A percentile compares a stretch with the other conserved stretches of the same genome.
These are phyloP conservation scores for Tetheella fluctuosa DNA, from an alignment of 2,888 invertebrate species.

Conservation along the genomic window DNA sequence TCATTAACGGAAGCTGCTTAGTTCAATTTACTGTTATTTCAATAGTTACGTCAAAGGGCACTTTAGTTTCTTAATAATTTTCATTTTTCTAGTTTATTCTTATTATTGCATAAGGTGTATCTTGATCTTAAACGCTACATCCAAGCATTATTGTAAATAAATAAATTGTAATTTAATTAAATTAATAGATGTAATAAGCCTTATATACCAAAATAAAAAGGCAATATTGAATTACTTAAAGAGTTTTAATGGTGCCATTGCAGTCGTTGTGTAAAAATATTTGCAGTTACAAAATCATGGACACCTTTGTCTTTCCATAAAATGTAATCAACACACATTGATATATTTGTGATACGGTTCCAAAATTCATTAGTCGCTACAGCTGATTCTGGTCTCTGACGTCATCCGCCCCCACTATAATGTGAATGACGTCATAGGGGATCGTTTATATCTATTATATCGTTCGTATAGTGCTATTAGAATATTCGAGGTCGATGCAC, in stretches of 20 bases:
- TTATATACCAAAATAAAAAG: too few species aligned
- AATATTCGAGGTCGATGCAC: constrained; percentile 55
- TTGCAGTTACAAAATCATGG: too few species aligned
- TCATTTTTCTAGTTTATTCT: not conserved
- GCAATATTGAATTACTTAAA: too few species aligned
- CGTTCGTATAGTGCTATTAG: constrained; percentile 17
- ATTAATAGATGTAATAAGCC: too few species aligned
- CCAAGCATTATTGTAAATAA: too few species aligned
- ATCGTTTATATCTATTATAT: constrained; percentile 18
- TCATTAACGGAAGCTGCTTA: constrained; percentile 16
- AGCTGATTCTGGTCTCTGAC: constrained; percentile 46
- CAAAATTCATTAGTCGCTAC: constrained; percentile 31
- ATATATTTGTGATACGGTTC: constrained; percentile 29
- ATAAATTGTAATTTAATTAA: too few species aligned
- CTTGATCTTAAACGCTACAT: too few species aligned
- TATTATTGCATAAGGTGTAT: too few species aligned
- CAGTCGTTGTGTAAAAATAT: too few species aligned
- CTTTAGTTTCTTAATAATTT: not conserved
- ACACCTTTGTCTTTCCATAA: not conserved
- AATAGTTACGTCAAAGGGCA: not conserved
- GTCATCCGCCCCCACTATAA: constrained; percentile 31
- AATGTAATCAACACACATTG: constrained; percentile 12
- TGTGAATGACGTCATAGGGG: constrained; percentile 17
- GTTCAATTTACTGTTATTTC: not conserved
- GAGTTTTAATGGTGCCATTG: too few species aligned